phyloP scores from a whole-genome alignment of 2,888 invertebrate genomes.

The Erebia aethiops region DNA sequence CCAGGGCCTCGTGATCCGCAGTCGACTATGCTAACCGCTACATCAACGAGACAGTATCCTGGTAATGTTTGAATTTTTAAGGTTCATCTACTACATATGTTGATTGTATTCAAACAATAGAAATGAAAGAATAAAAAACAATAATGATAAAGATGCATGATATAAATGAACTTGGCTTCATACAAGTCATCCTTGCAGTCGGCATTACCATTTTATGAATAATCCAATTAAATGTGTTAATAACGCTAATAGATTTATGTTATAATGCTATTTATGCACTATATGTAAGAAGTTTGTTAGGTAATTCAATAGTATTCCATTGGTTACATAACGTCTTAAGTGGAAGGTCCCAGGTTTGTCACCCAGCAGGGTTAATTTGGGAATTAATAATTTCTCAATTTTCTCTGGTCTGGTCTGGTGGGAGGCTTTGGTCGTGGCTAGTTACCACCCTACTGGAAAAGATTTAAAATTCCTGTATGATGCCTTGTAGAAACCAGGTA shows the following conservation, averaged over 20 bases:
- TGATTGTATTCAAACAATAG: not conserved
- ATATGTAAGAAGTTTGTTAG: not conserved
- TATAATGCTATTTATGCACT: not conserved
- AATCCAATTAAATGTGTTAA: constrained; percentile 25
- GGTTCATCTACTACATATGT: not conserved
- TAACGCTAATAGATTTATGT: constrained; percentile 16
- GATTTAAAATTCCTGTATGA: too few relatives aligned
- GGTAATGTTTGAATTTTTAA: not conserved
- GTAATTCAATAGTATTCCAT: not conserved
- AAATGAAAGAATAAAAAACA: not conserved
- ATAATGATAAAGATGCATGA: not conserved
- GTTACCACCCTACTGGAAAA: too few relatives aligned
- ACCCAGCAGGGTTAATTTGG: too few relatives aligned
- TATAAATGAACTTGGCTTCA: not conserved
- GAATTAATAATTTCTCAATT: too few relatives aligned
- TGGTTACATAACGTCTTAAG: not conserved
- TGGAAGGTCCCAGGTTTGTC: too few relatives aligned
- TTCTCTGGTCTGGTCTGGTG: too few relatives aligned
- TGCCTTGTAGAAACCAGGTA: too few relatives aligned
- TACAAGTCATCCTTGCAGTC: not conserved
- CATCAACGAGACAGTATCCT: too few relatives aligned
- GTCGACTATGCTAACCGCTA: too few relatives aligned
- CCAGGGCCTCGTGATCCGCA: too few relatives aligned
- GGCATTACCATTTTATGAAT: constrained; percentile 22
- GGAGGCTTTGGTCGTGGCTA: too few relatives aligned